Percentiles rank a stretch among this genome's conserved stretches.
Conservation (phyloP, 2,797 vertebrate species). For the Heterohyrax brucei region DNA sequence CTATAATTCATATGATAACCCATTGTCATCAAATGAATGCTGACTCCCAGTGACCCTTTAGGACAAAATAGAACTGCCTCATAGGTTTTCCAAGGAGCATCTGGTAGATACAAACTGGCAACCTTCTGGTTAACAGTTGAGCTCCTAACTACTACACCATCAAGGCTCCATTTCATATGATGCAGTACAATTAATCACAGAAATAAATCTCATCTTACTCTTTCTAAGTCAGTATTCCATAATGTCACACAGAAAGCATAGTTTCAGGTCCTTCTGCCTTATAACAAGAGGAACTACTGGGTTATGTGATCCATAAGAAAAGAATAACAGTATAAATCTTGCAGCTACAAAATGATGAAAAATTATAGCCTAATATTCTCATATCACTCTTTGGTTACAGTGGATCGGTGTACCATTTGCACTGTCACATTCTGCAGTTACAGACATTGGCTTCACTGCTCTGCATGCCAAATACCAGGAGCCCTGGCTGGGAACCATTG, state of each 20-base stretch:
- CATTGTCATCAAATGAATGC: no score
- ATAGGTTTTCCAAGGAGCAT: no score
- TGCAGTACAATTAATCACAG: not conserved
- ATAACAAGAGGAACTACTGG: not conserved
- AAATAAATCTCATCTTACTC: not conserved
- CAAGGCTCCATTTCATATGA: not conserved
- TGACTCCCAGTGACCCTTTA: no score
- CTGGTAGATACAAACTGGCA: no score
- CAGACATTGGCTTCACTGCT: conserved; percentile 96
- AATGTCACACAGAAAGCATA: not conserved
- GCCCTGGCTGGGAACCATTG: conserved; percentile 96
- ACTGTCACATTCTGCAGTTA: conserved; percentile 95
- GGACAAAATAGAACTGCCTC: no score
- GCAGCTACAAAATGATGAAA: not conserved
- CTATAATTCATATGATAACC: not conserved
- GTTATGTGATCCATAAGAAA: not conserved
- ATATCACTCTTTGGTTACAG: conserved; percentile 90
- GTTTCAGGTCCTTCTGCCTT: not conserved
- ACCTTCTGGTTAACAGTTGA: no score
- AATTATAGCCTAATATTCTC: conserved; percentile 8
- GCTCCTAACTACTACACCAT: no score
- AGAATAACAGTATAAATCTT: no score
- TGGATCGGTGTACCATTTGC: conserved; percentile 99
- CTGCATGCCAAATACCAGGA: conserved; percentile 94
- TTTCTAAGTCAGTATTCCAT: conserved; percentile 17